Evolutionary conservation across 2,888 invertebrate genomes (phyloP).

Genomic region (Harpalus rufipes): DNA sequence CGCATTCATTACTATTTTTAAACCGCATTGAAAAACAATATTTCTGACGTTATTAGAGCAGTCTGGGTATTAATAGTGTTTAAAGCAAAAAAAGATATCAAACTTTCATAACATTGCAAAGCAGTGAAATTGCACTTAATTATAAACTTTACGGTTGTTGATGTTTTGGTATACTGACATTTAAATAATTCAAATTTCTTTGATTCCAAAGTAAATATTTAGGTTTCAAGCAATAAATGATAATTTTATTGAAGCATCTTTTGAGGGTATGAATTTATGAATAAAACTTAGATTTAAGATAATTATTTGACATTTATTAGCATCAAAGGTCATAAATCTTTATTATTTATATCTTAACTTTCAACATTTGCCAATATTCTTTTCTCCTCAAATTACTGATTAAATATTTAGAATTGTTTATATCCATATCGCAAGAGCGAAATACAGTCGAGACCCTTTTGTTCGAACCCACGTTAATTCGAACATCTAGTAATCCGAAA

Average conservation of each 20-base stretch:
- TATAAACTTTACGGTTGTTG: not conserved
- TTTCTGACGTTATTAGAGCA: slow-evolving; percentile 48
- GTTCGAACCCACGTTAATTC: no score
- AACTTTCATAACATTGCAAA: not conserved
- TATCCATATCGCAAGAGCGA: no score
- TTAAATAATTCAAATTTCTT: slow-evolving; percentile 7
- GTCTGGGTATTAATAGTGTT: slow-evolving; percentile 34
- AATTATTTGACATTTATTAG: no score
- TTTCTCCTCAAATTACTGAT: no score
- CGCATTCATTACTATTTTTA: slow-evolving; percentile 56
- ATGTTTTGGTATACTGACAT: not conserved
- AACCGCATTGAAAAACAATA: slow-evolving; percentile 61
- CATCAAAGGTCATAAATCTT: no score
- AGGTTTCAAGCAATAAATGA: slow-evolving; percentile 3
- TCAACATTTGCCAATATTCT: no score
- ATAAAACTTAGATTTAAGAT: no score
- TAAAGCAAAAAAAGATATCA: slow-evolving; percentile 21
- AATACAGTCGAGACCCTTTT: no score
- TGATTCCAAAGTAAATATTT: slow-evolving; percentile 27
- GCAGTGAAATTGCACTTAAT: not conserved
- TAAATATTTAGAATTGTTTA: no score
- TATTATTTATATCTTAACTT: no score
- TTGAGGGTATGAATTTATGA: not conserved
- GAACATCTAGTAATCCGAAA: no score
- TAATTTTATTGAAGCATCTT: not conserved